Conservation (phyloP, 2,888 invertebrate species). For the Timema cristinae region DNA sequence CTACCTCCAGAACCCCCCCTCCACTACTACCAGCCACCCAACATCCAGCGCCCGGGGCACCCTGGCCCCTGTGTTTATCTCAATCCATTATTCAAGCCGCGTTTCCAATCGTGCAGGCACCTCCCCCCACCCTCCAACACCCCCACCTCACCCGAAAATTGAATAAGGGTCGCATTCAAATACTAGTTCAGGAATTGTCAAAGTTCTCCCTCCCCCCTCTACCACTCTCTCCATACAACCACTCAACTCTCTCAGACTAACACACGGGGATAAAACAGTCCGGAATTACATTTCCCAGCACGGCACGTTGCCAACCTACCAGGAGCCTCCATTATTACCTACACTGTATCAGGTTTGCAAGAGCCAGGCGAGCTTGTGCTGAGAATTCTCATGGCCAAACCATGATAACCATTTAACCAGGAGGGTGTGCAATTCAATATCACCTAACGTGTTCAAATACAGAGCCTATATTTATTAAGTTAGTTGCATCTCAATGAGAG, state of each 20-base stretch:
- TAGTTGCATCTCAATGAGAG: no score
- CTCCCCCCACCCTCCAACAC: slow-evolving; percentile 9
- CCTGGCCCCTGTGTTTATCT: slow-evolving; percentile 27
- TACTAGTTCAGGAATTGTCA: slow-evolving; percentile 20
- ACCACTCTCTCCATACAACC: neutral
- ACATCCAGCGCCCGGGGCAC: slow-evolving; percentile 9
- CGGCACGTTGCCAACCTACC: no score
- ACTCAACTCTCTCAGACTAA: neutral
- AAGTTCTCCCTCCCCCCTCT: slow-evolving; percentile 14
- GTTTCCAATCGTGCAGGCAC: slow-evolving; percentile 28
- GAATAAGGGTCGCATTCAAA: slow-evolving; percentile 26
- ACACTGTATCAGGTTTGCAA: no score
- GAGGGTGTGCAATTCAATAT: no score
- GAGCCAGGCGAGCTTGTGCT: no score
- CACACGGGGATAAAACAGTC: slow-evolving; percentile 11
- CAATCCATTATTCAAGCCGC: slow-evolving; percentile 31
- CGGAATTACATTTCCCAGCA: neutral
- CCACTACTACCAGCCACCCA: slow-evolving; percentile 10
- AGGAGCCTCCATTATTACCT: no score
- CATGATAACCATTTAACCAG: no score
- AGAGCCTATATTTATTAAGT: no score
- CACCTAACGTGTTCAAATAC: no score
- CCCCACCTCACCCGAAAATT: slow-evolving; percentile 4
- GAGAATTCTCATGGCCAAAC: no score
- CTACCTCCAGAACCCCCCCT: neutral